Evolutionary conservation across 64 coral and sea anemone species (phyloP).

Genomic region (Anthopleura sola): DNA sequence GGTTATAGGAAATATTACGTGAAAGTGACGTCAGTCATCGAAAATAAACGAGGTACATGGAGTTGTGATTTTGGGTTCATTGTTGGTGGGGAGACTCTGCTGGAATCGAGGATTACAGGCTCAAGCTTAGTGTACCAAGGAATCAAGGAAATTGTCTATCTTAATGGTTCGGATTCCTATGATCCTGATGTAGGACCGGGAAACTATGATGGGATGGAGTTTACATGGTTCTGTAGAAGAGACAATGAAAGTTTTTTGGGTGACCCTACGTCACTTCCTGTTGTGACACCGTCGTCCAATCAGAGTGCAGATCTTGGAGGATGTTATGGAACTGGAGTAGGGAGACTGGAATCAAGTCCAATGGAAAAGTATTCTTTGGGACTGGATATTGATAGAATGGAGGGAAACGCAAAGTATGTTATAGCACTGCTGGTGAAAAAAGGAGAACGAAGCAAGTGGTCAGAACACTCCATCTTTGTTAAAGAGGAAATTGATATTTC

Average conservation of each 20-base stretch:
- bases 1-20: constrained; percentile 63
- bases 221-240: constrained; percentile 76
- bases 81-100: constrained; percentile 42
- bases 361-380: constrained; percentile 13
- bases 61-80: constrained; percentile 50
- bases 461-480: constrained; percentile 30
- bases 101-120: constrained; percentile 54
- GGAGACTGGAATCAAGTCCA: constrained; percentile 32
- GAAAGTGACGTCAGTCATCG: constrained; percentile 39
- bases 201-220: constrained; percentile 53
- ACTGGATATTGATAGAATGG: constrained; percentile 71
- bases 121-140: constrained; percentile 49
- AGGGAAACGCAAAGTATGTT: constrained; percentile 51
- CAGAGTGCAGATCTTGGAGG: constrained; percentile 24
- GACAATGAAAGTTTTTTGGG: constrained; percentile 44
- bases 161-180: constrained; percentile 54
- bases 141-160: constrained; percentile 8
- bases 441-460: constrained; percentile 2
- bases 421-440: constrained; percentile 56
- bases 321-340: constrained; percentile 87
- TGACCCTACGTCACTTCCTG: constrained; percentile 39
- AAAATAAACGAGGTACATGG: constrained; percentile 23
- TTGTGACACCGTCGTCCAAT: constrained; percentile 25
- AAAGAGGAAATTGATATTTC: constrained; percentile 71
- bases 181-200: constrained; percentile 70